Evolutionary conservation across 2,113 vertebrate species (phyloP).

Genomic region (Daboia siamensis): DNA sequence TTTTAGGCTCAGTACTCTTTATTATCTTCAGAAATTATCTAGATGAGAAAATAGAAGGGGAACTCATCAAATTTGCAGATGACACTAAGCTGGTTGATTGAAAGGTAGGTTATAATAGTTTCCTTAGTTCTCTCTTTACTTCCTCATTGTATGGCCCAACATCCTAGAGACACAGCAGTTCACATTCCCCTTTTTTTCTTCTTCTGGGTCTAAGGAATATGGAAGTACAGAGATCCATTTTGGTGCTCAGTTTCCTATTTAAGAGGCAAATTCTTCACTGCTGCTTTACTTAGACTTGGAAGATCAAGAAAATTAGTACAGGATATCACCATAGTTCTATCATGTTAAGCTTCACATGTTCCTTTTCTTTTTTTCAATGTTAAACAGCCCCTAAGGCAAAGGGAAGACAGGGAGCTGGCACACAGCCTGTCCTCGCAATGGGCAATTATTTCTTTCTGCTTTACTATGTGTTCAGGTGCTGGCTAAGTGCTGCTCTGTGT

Average conservation of each 20-base stretch:
- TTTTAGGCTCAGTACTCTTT: no score
- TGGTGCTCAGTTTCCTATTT: not conserved
- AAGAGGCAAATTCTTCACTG: not conserved
- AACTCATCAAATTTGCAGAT: not conserved
- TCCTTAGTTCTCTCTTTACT: not conserved
- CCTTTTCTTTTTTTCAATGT: not conserved
- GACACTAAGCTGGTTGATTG: not conserved
- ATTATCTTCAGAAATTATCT: no score
- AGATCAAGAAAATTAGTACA: not conserved
- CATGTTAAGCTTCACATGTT: not conserved
- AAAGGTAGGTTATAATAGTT: not conserved
- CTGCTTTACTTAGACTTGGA: not conserved
- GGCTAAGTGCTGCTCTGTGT: not conserved
- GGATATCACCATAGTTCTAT: not conserved
- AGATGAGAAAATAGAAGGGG: no score
- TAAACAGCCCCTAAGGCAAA: not conserved
- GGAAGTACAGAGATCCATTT: not conserved
- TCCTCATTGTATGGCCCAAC: not conserved
- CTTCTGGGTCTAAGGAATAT: not conserved
- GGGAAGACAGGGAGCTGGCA: not conserved
- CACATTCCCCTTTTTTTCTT: not conserved
- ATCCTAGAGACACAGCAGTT: not conserved
- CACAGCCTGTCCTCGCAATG: not conserved
- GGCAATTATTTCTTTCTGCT: conserved; percentile 2
- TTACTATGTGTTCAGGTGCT: not conserved